A percentile compares a stretch with the other conserved stretches of the same genome.
Conservation (phyloP, 2,888 invertebrate species). For the Choristoneura rosaceana region DNA sequence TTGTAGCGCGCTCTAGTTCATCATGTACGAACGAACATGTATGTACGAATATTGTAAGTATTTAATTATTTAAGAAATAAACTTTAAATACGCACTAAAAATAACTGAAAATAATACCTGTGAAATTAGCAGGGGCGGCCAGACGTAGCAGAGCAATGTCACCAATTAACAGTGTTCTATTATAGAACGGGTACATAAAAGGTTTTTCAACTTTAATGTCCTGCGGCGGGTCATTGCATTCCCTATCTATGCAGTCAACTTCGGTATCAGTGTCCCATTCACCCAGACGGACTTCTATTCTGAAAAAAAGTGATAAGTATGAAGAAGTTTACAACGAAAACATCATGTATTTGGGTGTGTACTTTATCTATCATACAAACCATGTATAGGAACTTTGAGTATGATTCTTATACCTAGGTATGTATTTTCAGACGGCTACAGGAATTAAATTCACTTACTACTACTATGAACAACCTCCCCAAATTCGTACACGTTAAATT, state of each 20-base stretch:
- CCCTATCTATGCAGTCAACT: constrained; percentile 58
- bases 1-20: too few species aligned
- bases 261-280: constrained; percentile 79
- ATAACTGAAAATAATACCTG: constrained; percentile 60
- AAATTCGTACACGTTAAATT: too few species aligned
- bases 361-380: too few species aligned
- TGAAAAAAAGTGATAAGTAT: constrained; percentile 52
- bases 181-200: constrained; percentile 80
- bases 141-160: constrained; percentile 86
- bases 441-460: too few species aligned
- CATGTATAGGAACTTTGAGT: too few species aligned
- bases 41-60: neutral
- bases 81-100: constrained; percentile 2
- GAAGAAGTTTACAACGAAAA: neutral
- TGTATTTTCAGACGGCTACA: too few species aligned
- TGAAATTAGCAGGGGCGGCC: constrained; percentile 70
- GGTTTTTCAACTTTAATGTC: constrained; percentile 58
- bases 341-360: too few species aligned
- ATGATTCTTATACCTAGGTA: too few species aligned
- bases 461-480: too few species aligned
- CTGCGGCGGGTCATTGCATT: constrained; percentile 56
- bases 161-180: constrained; percentile 58
- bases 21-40: too few species aligned
- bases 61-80: neutral
- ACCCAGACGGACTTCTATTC: constrained; percentile 87